Evolutionary conservation across 2,888 invertebrate species (phyloP), one percentile per base, ranked within the genome.

Genomic region (Chaetoderma sp.): DNA sequence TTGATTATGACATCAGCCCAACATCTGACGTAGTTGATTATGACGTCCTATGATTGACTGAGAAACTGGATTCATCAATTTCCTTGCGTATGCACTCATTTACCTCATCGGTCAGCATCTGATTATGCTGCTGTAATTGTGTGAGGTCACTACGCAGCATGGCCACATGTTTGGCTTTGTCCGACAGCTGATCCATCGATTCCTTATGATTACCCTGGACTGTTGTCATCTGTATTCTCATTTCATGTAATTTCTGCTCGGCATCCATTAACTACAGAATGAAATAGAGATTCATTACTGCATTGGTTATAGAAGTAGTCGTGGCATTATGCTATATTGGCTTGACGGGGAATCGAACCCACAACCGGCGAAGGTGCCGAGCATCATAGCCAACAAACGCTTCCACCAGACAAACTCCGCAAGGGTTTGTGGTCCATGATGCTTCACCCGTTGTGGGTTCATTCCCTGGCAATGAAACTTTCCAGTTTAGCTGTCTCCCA

Each of bases 161-260:
- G 56, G 82, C 82, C 64, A 83, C 74, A 49, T 80, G 80, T 50
- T 78, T 75, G 10, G 83, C 79, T 62, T 81, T 80, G 16, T 83
- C 83, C 18, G 73, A 73, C 27, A 86, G 76, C 69, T 84, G 83
- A 44, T 83, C 83, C 80, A 85, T 78, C 28, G 83, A 77, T 70
- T 85, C 86, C 65, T 84, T 83, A 68, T 84, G 83, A 66, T 82
- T 80, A 63, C 83, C 82, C 72, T 84, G 84, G 30, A 82, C 77
- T 16, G 82, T 81, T 44, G 81, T 78, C 68, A 84, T 70, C 73
- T 84, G 83, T 1, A 82, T 78, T 62, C 78, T 80, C 47, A 84
- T 73, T 58, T 83, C 83, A 66, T 82, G 80, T 13, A 81, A 71
- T 42, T 75, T 68, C 71, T 82, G 80, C 45, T 84, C 83, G 50